Conservation (phyloP, 2,113 vertebrate species). For the Grallaria varia region DNA sequence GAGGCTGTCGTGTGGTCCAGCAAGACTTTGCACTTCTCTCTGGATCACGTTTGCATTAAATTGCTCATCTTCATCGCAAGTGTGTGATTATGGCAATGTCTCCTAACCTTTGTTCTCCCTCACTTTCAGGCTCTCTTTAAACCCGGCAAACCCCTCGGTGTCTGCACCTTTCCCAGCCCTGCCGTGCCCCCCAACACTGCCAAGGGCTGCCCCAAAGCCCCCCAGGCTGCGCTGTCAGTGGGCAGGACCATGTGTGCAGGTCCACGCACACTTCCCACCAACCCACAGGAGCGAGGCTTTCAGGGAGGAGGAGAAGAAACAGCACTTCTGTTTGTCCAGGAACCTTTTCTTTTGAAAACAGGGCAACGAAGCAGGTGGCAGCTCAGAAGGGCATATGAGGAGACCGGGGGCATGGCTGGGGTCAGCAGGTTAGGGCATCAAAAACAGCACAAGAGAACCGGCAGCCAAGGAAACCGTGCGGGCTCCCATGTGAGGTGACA, state of each 20-base stretch:
- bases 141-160: neutral
- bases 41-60: neutral
- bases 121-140: neutral
- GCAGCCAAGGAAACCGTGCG: neutral
- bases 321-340: neutral
- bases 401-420: neutral
- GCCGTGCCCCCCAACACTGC: rapidly evolving
- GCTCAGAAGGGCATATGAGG: neutral
- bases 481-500: neutral
- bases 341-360: neutral
- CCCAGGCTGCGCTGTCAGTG: neutral
- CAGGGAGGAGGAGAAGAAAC: neutral
- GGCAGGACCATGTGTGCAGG: neutral
- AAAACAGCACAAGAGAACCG: neutral
- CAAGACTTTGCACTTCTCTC: neutral
- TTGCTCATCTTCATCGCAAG: neutral
- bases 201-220: neutral
- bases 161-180: neutral
- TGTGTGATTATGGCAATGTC: neutral
- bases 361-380: neutral
- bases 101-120: neutral
- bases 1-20: neutral
- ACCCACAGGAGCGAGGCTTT: neutral
- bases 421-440: conserved; percentile 34
- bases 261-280: neutral